Evolutionary conservation across 2,113 vertebrate genomes (phyloP).

Genomic region (Cyprinodon tularosa): DNA sequence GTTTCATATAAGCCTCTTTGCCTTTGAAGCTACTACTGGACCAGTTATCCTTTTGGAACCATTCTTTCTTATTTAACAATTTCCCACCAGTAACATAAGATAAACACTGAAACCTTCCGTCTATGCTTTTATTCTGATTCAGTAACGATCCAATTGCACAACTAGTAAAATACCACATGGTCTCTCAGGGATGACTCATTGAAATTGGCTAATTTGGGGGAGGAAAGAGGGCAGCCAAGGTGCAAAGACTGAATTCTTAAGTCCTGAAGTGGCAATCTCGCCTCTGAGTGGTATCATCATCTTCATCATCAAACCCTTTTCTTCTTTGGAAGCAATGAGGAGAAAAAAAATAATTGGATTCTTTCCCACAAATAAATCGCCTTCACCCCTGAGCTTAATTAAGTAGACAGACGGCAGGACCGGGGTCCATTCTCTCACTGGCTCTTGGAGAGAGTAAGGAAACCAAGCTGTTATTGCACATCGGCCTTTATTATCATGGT

Average conservation of each 20-base stretch:
- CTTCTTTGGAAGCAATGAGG: constrained; percentile 68
- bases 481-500: constrained; percentile 73
- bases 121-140: constrained; percentile 12
- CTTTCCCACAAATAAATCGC: constrained; percentile 85
- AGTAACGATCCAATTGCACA: constrained; percentile 44
- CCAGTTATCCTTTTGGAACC: constrained; percentile 33
- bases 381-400: constrained; percentile 87
- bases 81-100: constrained; percentile 59
- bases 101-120: neutral
- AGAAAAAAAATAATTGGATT: constrained; percentile 85
- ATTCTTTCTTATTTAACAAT: constrained; percentile 17
- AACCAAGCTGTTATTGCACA: constrained; percentile 77
- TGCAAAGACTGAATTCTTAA: constrained; percentile 73
- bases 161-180: constrained; percentile 53
- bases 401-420: constrained; percentile 77
- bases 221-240: constrained; percentile 24
- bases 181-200: constrained; percentile 47
- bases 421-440: constrained; percentile 67
- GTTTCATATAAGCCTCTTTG: constrained; percentile 63
- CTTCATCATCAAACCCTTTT: constrained; percentile 67
- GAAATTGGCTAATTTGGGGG: constrained; percentile 61
- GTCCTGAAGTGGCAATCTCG: constrained; percentile 80
- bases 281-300: constrained; percentile 77
- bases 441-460: constrained; percentile 66
- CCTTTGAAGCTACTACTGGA: constrained; percentile 74